Evolutionary conservation across 2,113 vertebrate genomes (phyloP), one percentile per base, ranked within the genome.

Genomic region (Ciconia maguari): DNA sequence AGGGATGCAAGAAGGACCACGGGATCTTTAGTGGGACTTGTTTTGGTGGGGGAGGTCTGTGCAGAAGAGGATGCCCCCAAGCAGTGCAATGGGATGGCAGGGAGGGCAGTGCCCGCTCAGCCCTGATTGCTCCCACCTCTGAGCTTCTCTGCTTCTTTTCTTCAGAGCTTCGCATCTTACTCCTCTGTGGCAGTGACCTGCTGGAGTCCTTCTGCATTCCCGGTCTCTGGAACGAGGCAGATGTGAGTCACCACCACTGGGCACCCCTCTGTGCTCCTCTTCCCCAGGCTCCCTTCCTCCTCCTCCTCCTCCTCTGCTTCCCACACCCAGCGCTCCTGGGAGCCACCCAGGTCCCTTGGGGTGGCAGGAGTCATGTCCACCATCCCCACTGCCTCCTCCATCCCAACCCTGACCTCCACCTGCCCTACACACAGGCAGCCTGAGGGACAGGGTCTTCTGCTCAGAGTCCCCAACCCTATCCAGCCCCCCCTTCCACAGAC

Each of bases 191-290:
- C 89, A 99, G 99, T 15, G 99, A 99, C 96, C 98, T 99, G 60
- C 98, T 99, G 97, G 99, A 99, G 90, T 99, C 99, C 77, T 99
- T 99, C 98, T 99, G 99, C 97, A 99, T 99, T 98, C 99, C 99
- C 7, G 99, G 99, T 49, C 99, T 99, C 90, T 99, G 99, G 99
- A 99, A 99, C 7, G 99, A 99, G 97, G 99, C 99, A 29, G 99
- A 99, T 58, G 99, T 99, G 98, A 99, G 99, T 99, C 13, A 26
- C 19, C 14, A 5, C 42, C 10, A 1, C 19, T 0, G 2, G 25
- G 11, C 24, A 32, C 14, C 36, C 21, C 36, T 70, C 60, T 18
- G 2, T 46, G 49, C 29, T 65, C 38, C 51, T 36, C 48, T 34
- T 76, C 21, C 75, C 58, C 24, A 10, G 27, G 5, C 26, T 66